Conservation (phyloP, 1,140 invertebrate genomes). For the Macrobrachium nipponense region DNA sequence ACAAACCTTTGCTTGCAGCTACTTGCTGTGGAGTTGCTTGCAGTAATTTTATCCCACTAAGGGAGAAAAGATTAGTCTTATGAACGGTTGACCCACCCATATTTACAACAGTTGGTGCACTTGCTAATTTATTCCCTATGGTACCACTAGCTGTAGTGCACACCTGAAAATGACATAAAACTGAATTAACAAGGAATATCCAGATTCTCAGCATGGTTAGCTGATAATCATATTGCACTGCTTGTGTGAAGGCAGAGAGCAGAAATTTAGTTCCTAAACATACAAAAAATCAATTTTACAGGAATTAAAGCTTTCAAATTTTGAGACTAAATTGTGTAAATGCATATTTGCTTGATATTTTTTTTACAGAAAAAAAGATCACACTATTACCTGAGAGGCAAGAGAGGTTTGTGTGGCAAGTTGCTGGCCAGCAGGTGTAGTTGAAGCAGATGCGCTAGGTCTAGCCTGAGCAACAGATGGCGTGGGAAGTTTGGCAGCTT, state of each 20-base stretch:
- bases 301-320: too few species aligned
- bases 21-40: slow-evolving; percentile 49
- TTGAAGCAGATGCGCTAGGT: slow-evolving; percentile 5
- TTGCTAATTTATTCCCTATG: slow-evolving; percentile 13
- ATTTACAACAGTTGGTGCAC: slow-evolving; percentile 46
- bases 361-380: too few species aligned
- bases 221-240: too few species aligned
- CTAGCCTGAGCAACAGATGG: slow-evolving; percentile 36
- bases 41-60: slow-evolving; percentile 46
- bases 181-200: background rate
- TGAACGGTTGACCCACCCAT: slow-evolving; percentile 38
- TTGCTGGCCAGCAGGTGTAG: slow-evolving; percentile 38
- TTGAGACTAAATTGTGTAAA: too few species aligned
- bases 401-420: slow-evolving; percentile 6
- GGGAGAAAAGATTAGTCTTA: slow-evolving; percentile 48
- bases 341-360: too few species aligned
- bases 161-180: background rate
- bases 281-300: too few species aligned
- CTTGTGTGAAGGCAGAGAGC: too few species aligned
- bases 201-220: background rate
- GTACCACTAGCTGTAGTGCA: slow-evolving; percentile 9
- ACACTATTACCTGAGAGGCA: background rate
- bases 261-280: too few species aligned
- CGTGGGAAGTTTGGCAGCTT: slow-evolving; percentile 27
- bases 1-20: background rate